These are phyloP conservation scores for Tonatia bakeri DNA, from an alignment of 2,113 vertebrate genomes.

Conservation along the genomic window DNA sequence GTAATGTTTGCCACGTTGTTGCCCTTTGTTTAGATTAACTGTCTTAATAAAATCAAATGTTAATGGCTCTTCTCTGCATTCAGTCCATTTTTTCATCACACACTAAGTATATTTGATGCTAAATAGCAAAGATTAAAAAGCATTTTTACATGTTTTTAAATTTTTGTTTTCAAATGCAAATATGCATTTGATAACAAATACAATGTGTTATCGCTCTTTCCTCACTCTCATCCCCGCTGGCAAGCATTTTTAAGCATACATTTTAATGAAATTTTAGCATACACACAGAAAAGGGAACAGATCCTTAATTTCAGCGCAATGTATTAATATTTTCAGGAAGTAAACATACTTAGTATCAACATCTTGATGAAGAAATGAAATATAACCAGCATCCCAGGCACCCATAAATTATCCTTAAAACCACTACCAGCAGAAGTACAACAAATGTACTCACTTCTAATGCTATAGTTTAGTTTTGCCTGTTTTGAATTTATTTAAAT, in stretches of 20 bases:
- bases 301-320: background rate
- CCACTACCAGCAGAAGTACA: background rate
- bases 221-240: background rate
- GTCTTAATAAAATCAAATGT: slow-evolving; percentile 17
- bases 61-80: background rate
- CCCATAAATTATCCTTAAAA: background rate
- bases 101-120: background rate
- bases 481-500: background rate
- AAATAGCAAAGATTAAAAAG: background rate
- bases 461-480: background rate
- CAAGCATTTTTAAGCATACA: background rate
- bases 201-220: background rate
- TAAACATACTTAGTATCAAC: background rate
- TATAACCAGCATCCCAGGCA: background rate
- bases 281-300: background rate
- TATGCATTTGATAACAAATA: background rate
- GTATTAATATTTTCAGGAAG: background rate
- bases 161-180: slow-evolving; percentile 7
- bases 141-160: background rate
- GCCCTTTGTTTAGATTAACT: background rate
- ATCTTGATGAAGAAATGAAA: background rate
- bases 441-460: background rate
- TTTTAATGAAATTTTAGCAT: background rate
- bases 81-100: background rate
- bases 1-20: background rate